These are phyloP conservation scores for Rhagonycha fulva DNA, from an alignment of 2,888 invertebrate genomes.

Conservation along the genomic window DNA sequence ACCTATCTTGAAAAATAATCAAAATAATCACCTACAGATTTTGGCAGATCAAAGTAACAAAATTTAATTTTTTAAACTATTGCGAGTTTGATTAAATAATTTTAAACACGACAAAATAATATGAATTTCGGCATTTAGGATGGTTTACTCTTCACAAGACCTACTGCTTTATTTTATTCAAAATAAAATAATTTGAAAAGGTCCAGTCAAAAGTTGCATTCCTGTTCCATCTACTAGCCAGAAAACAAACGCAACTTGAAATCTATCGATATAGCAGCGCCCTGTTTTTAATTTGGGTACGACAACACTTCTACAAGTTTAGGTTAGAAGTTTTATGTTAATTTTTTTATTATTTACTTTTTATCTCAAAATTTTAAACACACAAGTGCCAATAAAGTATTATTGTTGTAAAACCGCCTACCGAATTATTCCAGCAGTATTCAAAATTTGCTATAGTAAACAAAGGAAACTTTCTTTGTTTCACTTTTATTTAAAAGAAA, in stretches of 20 bases:
- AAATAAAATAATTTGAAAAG: no score
- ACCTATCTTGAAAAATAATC: no score
- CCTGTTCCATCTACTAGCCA: neutral
- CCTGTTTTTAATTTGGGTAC: neutral
- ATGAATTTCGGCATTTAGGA: no score
- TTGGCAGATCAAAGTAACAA: no score
- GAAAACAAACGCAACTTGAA: neutral
- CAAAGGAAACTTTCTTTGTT: neutral
- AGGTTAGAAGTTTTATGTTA: constrained; percentile 3
- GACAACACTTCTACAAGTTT: neutral
- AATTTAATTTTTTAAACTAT: no score
- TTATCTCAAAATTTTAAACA: neutral
- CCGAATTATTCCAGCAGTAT: neutral
- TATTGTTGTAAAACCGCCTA: neutral
- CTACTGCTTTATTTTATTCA: no score
- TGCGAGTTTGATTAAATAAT: no score
- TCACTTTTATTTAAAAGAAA: neutral
- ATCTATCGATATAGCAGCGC: neutral
- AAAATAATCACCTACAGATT: no score
- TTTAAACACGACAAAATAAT: no score
- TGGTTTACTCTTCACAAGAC: no score
- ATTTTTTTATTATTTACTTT: constrained; percentile 1
- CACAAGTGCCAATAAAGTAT: neutral
- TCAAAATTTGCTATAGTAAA: neutral
- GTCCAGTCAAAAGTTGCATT: no score